Percentiles rank a stretch among this genome's conserved stretches.
These are phyloP conservation scores for Xanthia icteritia DNA, from an alignment of 2,888 invertebrate species.

Conservation along the genomic window DNA sequence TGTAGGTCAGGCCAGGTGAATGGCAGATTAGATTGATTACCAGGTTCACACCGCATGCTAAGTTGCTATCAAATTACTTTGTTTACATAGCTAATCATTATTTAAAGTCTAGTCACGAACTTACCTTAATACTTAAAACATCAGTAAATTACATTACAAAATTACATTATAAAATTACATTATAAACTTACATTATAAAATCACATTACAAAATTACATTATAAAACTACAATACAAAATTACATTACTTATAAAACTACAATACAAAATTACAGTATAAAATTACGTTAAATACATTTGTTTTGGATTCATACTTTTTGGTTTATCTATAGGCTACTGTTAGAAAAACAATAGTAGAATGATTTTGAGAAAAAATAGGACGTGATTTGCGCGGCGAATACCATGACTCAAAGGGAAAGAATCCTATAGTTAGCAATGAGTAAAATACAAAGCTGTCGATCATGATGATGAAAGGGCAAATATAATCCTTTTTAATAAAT, in stretches of 20 bases:
- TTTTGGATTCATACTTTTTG: neutral
- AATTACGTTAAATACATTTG: neutral
- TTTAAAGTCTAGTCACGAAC: constrained; percentile 8
- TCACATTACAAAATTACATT: no score
- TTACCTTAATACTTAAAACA: no score
- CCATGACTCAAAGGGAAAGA: neutral
- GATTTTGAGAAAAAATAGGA: neutral
- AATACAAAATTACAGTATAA: no score
- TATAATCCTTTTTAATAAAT: neutral
- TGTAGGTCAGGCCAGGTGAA: constrained; percentile 49
- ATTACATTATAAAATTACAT: no score
- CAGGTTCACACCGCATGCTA: constrained; percentile 18
- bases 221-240: no score
- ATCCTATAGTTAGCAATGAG: neutral
- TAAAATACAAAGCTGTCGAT: neutral
- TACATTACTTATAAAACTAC: no score
- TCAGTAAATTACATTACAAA: neutral
- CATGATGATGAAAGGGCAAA: neutral
- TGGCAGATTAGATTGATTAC: constrained; percentile 39
- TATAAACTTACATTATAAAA: no score
- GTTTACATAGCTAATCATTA: constrained; percentile 38
- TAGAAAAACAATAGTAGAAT: neutral
- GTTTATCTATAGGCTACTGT: neutral
- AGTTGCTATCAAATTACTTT: constrained; percentile 31
- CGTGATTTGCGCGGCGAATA: neutral